Base-by-base conservation (phyloP, 2,797 vertebrate genomes). In the Myoxocephalus aenaeus region DNA sequence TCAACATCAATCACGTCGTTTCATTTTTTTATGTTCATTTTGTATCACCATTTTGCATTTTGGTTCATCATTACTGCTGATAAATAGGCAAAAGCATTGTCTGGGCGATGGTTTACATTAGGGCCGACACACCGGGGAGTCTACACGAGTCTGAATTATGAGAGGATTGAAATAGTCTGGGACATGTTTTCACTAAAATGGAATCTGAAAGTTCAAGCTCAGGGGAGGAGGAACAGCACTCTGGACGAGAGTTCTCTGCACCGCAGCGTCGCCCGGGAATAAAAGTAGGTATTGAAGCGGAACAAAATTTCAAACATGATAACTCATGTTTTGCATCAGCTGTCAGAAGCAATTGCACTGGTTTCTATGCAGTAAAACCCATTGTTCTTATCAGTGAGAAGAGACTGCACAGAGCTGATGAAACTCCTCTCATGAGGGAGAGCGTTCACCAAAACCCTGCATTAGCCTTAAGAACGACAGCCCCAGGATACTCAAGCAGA, bases 21-120 rank as follows among this genome's bases (percentile, higher is more conserved):
- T 87, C 77, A 68, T 65, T 80, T 89, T 87, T 83, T 86, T 71
- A 87, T 87, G 82, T 82, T 90, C 86, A 68, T 89, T 91, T 92
- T 87, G 84, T 85, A 77, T 82, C 86, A 70, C 81, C 84, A 68
- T 83, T 90, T 84, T 84, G 75, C 78, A 76, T 91, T 88, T 77
- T 72, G 81, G 86, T 81, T 84, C 65, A 4, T 89, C 88, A 84
- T 87, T 88, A 90, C 70, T 46, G 67, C 22, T 90, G 90, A 92
- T 87, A 78, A 92, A 91, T 89, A 80, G 85, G 69, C 72, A 64
- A 80, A 88, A 0, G 56, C 76, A 75, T 83, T 76, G 82, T 83
- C 82, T 82, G 80, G 83, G 88, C 85, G 66, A 74, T 68, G 82
- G 88, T 81, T 15, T 84, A 77, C 82, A 87, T 88, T 84, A 85